Conservation (phyloP, 2,888 invertebrate genomes). For the Aleiodes alternator region DNA sequence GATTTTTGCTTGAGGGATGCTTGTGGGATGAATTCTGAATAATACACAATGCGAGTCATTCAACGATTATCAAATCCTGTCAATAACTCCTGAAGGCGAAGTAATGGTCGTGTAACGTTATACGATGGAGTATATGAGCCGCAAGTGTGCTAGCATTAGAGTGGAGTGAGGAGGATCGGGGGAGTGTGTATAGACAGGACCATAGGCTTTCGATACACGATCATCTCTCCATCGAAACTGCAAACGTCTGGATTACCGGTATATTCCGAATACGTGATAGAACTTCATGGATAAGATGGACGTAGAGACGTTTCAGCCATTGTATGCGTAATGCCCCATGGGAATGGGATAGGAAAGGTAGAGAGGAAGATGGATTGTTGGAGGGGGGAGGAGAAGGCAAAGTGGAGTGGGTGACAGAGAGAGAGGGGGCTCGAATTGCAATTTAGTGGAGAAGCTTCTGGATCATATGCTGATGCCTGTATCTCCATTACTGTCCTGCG, state of each 20-base stretch:
- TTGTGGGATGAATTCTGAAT: no score
- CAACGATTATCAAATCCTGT: no score
- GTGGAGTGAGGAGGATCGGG: background rate
- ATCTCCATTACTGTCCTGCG: background rate
- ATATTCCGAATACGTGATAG: constrained; percentile 34
- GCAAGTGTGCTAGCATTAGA: no score
- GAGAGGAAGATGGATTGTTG: constrained; percentile 42
- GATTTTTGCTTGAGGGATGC: no score
- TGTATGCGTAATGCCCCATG: constrained; percentile 55
- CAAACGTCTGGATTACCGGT: constrained; percentile 18
- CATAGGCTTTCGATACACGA: constrained; percentile 60
- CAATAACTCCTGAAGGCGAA: no score
- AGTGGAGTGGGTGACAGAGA: constrained; percentile 10
- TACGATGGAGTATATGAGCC: no score
- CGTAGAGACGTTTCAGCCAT: constrained; percentile 28
- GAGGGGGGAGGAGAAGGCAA: constrained; percentile 34
- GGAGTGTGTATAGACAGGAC: constrained; percentile 45
- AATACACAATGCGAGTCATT: no score
- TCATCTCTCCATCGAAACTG: constrained; percentile 56
- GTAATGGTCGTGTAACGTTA: no score
- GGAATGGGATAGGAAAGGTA: constrained; percentile 40
- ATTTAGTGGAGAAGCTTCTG: constrained; percentile 62
- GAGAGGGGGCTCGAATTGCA: constrained; percentile 56
- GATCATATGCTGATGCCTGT: constrained; percentile 41
- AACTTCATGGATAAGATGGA: constrained; percentile 24